Base-by-base conservation (phyloP, 1,140 invertebrate species). In the Macrostomum lignano region DNA sequence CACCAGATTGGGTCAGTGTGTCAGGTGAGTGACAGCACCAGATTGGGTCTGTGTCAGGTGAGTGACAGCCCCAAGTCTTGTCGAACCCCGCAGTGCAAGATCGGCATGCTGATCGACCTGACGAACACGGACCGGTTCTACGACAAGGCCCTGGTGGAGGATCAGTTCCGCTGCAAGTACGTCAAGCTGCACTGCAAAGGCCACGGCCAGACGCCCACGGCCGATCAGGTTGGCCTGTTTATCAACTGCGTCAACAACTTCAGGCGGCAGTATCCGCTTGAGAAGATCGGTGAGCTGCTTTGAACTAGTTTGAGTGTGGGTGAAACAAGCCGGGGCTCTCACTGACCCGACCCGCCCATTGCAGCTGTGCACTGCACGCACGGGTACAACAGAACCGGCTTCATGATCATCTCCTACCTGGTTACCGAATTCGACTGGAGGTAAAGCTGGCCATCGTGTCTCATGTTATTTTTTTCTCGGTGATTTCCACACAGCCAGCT, bases 361-460 rank as follows among this genome's bases (percentile, higher is more conserved):
- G n/a, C 47, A 62, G 68, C 70, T 28, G 73, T 98, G 20, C 91
- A 98, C 52, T 98, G 88, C 49, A 98, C 88, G 1, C 88, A 98
- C 63, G 91, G 88, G 0, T 98, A 94, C 48, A 98, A 98, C 55
- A 64, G 91, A 43, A 93, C 82, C 17, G 91, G 66, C 7, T 98
- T 93, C 51, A 60, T 96, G 1, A 74, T 96, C 31, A 67, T 71
- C 30, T 70, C 76, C 2, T 98, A 75, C 55, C 64, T 96, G 44
- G 72, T 93, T 68, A 79, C 60, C 38, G 64, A 67, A 36, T 55
- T 71, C 19, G 47, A 52, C 5, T 65, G 57, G 58, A 55, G 58
- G 56, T 60, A 37, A 31, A 22, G 2, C 3, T 29, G 19, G 1
- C 3, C 3, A 5, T 28, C 3, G 19, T 5, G 7, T 5, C 19